Evolutionary conservation across 2,888 invertebrate species (phyloP).

Genomic region (Cephus rjabovi): DNA sequence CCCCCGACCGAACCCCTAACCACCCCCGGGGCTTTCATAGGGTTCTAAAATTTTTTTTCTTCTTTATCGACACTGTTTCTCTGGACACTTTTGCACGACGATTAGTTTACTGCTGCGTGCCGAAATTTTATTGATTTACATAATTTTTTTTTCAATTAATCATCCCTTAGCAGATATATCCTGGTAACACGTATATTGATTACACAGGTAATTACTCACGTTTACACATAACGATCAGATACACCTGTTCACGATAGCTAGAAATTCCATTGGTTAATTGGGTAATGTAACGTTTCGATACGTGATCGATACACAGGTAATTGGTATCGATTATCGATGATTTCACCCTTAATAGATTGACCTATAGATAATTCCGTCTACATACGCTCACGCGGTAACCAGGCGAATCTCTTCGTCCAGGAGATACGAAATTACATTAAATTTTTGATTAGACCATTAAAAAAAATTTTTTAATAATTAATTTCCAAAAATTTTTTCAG

Average conservation of each 20-base stretch:
- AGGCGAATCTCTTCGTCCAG: background rate
- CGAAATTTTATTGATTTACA: background rate
- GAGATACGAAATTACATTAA: background rate
- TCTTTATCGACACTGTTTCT: background rate
- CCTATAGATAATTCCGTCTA: background rate
- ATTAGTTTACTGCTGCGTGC: background rate
- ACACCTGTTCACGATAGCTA: background rate
- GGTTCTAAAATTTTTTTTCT: background rate
- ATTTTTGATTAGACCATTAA: background rate
- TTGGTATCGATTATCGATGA: background rate
- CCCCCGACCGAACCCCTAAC: background rate
- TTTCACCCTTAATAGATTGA: background rate
- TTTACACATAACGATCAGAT: background rate
- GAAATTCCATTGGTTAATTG: background rate
- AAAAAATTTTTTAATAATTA: background rate
- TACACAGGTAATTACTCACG: background rate
- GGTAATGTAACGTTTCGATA: background rate
- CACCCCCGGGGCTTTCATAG: background rate
- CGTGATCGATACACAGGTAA: background rate
- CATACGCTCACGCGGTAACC: background rate
- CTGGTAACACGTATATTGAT: background rate
- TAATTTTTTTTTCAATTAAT: background rate
- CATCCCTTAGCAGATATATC: background rate
- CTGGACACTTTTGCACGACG: background rate
- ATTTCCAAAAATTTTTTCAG: background rate